phyloP scores from a whole-genome alignment of 2,888 invertebrate species.

The Terebella lapidaria region DNA sequence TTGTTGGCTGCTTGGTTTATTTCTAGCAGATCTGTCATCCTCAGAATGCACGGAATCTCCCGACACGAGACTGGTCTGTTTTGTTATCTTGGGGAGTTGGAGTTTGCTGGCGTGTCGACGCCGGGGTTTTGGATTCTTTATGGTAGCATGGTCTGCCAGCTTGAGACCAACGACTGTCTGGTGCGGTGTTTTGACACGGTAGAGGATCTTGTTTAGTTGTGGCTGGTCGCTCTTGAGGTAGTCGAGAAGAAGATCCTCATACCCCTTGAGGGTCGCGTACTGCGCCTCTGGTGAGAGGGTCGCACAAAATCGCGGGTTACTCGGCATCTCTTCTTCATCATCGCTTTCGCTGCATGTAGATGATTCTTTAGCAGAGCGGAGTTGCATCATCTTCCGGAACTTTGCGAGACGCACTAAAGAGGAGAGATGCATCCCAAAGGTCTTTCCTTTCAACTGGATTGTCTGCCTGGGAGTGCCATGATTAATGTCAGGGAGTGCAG shows the following conservation, averaged over 20 bases:
- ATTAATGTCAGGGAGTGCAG: background rate
- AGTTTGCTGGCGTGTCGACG: too few species aligned
- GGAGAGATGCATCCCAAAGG: background rate
- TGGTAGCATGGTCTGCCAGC: too few species aligned
- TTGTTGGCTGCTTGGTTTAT: too few species aligned
- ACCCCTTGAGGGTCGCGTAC: slow-evolving; percentile 47
- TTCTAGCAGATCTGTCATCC: background rate
- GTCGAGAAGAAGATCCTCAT: slow-evolving; percentile 38
- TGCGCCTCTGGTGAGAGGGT: slow-evolving; percentile 45
- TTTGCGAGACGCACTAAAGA: background rate
- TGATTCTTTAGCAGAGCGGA: background rate
- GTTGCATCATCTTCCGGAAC: background rate
- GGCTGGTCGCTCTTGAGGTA: background rate
- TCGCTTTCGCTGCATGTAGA: background rate
- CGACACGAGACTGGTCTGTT: too few species aligned
- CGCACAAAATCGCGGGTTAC: slow-evolving; percentile 38
- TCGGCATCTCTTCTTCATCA: slow-evolving; percentile 27
- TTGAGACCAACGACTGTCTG: slow-evolving; percentile 1
- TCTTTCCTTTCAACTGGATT: background rate
- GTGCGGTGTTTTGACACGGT: slow-evolving; percentile 11
- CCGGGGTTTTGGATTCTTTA: too few species aligned
- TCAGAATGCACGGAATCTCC: background rate
- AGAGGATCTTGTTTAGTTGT: background rate
- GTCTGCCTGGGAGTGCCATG: background rate
- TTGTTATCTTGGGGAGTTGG: too few species aligned